Conservation (phyloP, 2,888 invertebrate genomes). For the Mechanitis messenoides region DNA sequence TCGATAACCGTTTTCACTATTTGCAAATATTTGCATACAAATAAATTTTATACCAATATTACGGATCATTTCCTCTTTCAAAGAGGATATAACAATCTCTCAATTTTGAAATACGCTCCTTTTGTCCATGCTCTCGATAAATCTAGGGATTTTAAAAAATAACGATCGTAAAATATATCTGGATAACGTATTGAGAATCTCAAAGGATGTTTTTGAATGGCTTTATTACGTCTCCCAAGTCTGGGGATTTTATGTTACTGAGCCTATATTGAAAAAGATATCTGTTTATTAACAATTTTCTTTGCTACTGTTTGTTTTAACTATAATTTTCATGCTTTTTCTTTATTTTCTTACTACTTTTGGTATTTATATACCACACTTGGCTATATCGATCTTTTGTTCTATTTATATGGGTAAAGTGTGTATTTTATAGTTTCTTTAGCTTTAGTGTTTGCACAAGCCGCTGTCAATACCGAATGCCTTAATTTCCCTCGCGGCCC, state of each 20-base stretch:
- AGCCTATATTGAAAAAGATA: no score
- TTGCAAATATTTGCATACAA: no score
- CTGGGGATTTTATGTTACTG: neutral
- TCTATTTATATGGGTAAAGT: neutral
- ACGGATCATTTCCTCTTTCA: conserved; percentile 14
- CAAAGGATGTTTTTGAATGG: conserved; percentile 7
- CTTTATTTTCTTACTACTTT: neutral
- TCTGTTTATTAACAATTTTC: no score
- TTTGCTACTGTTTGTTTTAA: no score
- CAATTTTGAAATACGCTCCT: conserved; percentile 16
- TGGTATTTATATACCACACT: neutral
- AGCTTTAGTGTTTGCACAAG: neutral
- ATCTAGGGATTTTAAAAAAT: conserved; percentile 10
- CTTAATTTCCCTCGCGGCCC: conserved; percentile 29
- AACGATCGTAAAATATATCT: conserved; percentile 15
- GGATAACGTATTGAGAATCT: conserved; percentile 15
- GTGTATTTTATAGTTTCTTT: neutral
- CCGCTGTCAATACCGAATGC: conserved; percentile 15
- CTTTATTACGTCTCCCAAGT: conserved; percentile 15
- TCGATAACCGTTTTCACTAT: neutral
- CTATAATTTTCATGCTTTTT: no score
- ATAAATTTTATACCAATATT: conserved; percentile 1
- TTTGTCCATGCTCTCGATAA: conserved; percentile 17
- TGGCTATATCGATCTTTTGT: neutral
- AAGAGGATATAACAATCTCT: conserved; percentile 14